A percentile compares a stretch with the other conserved stretches of the same genome.
Conservation (phyloP, 1,140 invertebrate species). For the Steinernema khuongi region DNA sequence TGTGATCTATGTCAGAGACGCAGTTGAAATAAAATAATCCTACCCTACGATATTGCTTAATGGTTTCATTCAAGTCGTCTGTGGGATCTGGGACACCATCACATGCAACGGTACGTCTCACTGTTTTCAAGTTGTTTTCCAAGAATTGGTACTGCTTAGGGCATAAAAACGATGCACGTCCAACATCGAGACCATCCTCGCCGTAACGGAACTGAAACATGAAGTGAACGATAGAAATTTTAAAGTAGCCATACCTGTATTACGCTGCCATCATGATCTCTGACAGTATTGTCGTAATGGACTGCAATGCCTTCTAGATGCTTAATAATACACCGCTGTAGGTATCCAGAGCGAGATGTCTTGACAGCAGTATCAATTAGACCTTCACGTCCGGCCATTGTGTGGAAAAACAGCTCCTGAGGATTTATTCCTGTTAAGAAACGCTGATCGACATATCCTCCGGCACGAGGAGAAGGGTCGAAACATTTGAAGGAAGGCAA, state of each 20-base stretch:
- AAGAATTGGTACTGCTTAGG: slow-evolving; percentile 75
- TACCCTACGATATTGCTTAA: not conserved
- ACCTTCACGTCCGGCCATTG: slow-evolving; percentile 95
- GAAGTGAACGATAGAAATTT: not conserved
- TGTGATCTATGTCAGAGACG: slow-evolving; percentile 19
- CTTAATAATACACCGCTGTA: slow-evolving; percentile 95
- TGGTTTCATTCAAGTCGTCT: not conserved
- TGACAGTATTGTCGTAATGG: slow-evolving; percentile 82
- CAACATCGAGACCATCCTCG: slow-evolving; percentile 90
- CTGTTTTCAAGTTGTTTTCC: slow-evolving; percentile 66
- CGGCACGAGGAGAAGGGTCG: slow-evolving; percentile 81
- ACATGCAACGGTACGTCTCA: slow-evolving; percentile 63
- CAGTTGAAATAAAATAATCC: not conserved
- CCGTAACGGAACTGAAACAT: slow-evolving; percentile 77
- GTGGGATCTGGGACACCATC: slow-evolving; percentile 61
- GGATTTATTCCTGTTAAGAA: slow-evolving; percentile 95
- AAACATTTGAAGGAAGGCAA: slow-evolving; percentile 86
- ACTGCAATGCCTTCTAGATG: slow-evolving; percentile 84
- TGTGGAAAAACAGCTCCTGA: slow-evolving; percentile 98
- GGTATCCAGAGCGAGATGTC: slow-evolving; percentile 92
- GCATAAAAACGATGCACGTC: slow-evolving; percentile 77
- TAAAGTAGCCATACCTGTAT: slow-evolving; percentile 67
- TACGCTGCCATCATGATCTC: slow-evolving; percentile 87
- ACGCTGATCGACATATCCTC: slow-evolving; percentile 88
- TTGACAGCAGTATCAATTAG: slow-evolving; percentile 72